Conservation (phyloP, 2,113 vertebrate genomes). For the Cnemophilus loriae region DNA sequence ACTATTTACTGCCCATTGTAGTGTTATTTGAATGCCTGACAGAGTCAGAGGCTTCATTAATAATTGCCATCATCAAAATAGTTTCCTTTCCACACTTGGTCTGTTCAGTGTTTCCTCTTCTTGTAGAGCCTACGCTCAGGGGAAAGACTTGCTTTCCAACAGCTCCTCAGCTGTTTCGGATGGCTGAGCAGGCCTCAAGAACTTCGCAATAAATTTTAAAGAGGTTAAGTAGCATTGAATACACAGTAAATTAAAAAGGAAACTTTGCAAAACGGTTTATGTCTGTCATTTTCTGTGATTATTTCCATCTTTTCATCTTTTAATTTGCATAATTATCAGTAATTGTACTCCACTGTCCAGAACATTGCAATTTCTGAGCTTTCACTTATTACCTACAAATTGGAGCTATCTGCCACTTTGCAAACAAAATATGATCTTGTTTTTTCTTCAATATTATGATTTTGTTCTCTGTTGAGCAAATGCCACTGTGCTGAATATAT, state of each 20-base stretch:
- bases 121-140: background rate
- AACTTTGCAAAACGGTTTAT: background rate
- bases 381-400: background rate
- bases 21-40: background rate
- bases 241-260: background rate
- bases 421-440: background rate
- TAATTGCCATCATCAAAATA: constrained; percentile 37
- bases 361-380: background rate
- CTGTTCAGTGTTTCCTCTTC: background rate
- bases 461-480: background rate
- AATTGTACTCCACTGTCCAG: background rate
- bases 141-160: background rate
- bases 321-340: background rate
- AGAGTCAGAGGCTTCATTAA: background rate
- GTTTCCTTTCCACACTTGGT: background rate
- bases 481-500: background rate
- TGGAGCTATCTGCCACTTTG: background rate
- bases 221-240: background rate
- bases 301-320: background rate
- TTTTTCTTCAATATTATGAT: background rate
- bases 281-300: background rate
- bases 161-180: background rate
- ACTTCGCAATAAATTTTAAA: background rate
- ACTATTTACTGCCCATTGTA: background rate
- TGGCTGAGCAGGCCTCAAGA: background rate